Evolutionary conservation across 2,797 vertebrate genomes (phyloP), one percentile per base, ranked within the genome.

Genomic region (Anguilla marmorata): DNA sequence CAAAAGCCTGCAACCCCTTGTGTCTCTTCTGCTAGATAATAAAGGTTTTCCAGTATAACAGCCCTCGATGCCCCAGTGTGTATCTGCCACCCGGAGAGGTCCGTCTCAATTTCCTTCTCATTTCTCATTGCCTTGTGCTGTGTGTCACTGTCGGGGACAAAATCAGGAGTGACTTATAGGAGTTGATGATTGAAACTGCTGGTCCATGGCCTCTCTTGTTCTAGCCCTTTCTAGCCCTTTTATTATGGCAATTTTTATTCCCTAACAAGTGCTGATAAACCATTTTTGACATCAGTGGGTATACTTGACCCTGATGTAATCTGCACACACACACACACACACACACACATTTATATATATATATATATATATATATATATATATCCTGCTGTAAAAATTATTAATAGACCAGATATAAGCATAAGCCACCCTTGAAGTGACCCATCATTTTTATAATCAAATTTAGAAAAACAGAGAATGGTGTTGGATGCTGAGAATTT

Each of bases 21-120:
- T 95, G 87, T 95, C 89, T 91, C 93, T 91, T 93, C 93, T 96
- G 90, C 90, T 93, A 97, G 96, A 96, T 96, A 92, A 95, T 97
- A 94, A 97, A 97, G 94, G 95, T 96, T 94, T 95, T 97, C 95
- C 96, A 96, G 96, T 96, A 95, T 92, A 96, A 95, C 95, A 95
- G 93, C 90, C 96, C 96, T 90, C 96, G 95, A 93, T 95, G 92
- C 93, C 91, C 95, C 93, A 95, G 90, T 93, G 95, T 95, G 92
- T 97, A 94, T 94, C 94, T 96, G 86, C 96, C 94, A 87, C 95
- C 95, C 93, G 95, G 95, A 95, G 96, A 97, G 96, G 96, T 97
- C 91, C 93, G 96, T 95, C 93, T 90, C n/a, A 92, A 93, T 88
- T 95, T 95, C 89, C 89, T 94, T 90, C 56, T 93, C 94, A 90